Evolutionary conservation across 2,888 invertebrate species (phyloP).

Genomic region (Troilus luridus): DNA sequence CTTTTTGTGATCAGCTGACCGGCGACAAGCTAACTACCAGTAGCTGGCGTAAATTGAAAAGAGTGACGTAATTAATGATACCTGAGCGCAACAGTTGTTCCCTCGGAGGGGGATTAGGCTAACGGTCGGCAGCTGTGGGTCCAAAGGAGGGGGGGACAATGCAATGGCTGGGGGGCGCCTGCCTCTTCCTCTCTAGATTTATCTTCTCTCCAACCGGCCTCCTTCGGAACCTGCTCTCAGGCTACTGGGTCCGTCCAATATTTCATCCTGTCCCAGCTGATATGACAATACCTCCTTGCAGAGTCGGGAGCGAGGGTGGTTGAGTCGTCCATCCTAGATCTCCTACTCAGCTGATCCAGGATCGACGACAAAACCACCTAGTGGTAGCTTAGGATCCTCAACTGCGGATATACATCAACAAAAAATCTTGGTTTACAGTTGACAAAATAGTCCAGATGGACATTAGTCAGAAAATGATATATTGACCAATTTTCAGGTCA

Average conservation of each 20-base stretch:
- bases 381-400: too few relatives aligned
- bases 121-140: slow-evolving; percentile 54
- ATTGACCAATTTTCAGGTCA: too few relatives aligned
- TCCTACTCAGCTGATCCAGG: too few relatives aligned
- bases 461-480: too few relatives aligned
- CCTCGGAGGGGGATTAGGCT: slow-evolving; percentile 48
- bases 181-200: slow-evolving; percentile 4
- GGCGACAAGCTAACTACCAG: neutral
- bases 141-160: neutral
- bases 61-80: slow-evolving; percentile 36
- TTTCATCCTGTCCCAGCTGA: neutral
- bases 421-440: too few relatives aligned
- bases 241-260: too few relatives aligned
- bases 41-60: slow-evolving; percentile 34
- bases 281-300: neutral
- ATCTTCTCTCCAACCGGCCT: slow-evolving; percentile 2
- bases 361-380: too few relatives aligned
- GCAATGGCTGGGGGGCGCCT: neutral
- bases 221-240: neutral
- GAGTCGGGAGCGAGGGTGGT: neutral
- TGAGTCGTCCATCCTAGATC: neutral
- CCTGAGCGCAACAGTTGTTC: slow-evolving; percentile 53
- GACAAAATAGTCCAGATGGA: too few relatives aligned
- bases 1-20: slow-evolving; percentile 32
- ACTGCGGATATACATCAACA: too few relatives aligned